These are phyloP conservation scores for Patella ulyssiponensis DNA, from an alignment of 2,888 invertebrate species.

Conservation along the genomic window DNA sequence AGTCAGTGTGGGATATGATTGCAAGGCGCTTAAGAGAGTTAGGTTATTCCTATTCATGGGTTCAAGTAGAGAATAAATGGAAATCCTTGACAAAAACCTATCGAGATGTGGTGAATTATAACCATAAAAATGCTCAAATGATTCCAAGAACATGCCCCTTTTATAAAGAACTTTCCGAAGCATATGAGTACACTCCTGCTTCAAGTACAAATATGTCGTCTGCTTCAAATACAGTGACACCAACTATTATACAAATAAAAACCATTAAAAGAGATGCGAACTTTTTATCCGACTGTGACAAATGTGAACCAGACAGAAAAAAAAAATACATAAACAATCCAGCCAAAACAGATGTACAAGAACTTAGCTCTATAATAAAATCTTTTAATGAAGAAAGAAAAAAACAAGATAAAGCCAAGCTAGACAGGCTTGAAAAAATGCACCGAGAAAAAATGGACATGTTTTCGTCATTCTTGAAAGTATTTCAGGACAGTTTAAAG, in stretches of 20 bases:
- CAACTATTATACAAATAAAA: not conserved
- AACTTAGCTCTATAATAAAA: constrained; percentile 3
- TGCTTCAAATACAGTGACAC: constrained; percentile 1
- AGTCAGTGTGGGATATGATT: constrained; percentile 33
- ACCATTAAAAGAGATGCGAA: not conserved
- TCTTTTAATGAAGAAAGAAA: constrained; percentile 28
- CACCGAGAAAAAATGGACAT: constrained; percentile 33
- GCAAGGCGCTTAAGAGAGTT: constrained; percentile 24
- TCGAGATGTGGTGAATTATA: constrained; percentile 28
- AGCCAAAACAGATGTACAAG: not conserved
- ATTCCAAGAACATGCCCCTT: constrained; percentile 27
- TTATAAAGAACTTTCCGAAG: constrained; percentile 23
- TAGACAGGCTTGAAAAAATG: constrained; percentile 33
- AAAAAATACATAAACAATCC: not conserved
- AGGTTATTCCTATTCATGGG: constrained; percentile 25
- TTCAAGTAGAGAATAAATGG: constrained; percentile 37
- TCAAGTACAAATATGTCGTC: constrained; percentile 19
- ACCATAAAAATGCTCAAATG: constrained; percentile 9
- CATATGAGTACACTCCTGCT: constrained; percentile 29
- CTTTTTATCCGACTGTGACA: not conserved
- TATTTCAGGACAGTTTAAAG: constrained; percentile 21
- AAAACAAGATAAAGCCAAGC: constrained; percentile 20
- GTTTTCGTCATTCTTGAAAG: constrained; percentile 30
- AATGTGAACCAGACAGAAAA: not conserved
- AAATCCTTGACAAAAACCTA: constrained; percentile 34